phyloP scores from a whole-genome alignment of 1,140 invertebrate species.

The Camponotus vicinus region DNA sequence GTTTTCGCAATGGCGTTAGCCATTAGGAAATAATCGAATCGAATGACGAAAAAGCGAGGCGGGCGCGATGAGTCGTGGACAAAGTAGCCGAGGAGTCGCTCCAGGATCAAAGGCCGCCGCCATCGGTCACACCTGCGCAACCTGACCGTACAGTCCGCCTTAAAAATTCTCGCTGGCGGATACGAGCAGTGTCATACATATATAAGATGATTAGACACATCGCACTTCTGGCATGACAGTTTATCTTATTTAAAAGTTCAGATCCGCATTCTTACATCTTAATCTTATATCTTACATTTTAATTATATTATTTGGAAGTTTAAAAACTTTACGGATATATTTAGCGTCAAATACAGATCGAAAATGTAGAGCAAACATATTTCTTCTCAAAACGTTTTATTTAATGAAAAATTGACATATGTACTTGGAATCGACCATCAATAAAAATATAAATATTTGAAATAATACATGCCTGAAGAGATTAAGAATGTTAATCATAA shows the following conservation, averaged over 20 bases:
- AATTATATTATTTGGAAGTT: neutral
- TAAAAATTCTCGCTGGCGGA: conserved; percentile 24
- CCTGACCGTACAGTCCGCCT: conserved; percentile 79
- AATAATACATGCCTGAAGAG: neutral
- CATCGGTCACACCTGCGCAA: conserved; percentile 85
- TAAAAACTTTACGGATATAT: neutral
- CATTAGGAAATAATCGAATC: conserved; percentile 78
- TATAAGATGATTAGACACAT: conserved; percentile 23
- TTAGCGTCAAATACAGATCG: neutral
- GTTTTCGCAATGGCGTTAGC: conserved; percentile 74
- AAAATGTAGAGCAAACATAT: neutral
- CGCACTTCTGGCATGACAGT: conserved; percentile 22
- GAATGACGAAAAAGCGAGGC: conserved; percentile 73
- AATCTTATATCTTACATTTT: conserved; percentile 5
- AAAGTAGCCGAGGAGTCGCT: conserved; percentile 80
- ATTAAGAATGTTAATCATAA: conserved; percentile 3
- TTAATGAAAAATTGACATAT: conserved; percentile 1
- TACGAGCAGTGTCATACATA: conserved; percentile 12
- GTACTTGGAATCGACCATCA: neutral
- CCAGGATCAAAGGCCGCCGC: conserved; percentile 83
- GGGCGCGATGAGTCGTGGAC: conserved; percentile 77
- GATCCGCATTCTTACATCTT: conserved; percentile 8
- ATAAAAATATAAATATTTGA: neutral
- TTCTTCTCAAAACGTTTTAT: neutral
- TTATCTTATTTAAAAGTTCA: conserved; percentile 3